Conservation (phyloP, 2,888 invertebrate genomes). For the Amorpha juglandis region DNA sequence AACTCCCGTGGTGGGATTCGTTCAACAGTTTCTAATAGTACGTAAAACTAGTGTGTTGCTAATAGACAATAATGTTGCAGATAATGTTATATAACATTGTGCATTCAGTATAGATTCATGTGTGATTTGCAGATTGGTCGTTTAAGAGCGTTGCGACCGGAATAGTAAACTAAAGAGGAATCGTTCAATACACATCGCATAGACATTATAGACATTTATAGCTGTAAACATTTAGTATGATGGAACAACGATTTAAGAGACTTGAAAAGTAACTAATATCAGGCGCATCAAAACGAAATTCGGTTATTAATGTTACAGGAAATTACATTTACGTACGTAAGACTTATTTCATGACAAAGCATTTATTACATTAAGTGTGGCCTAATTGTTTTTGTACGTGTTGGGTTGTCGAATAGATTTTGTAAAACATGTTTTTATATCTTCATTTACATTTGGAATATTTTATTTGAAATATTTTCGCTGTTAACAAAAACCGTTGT, state of each 20-base stretch:
- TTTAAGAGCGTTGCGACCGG: constrained; percentile 81
- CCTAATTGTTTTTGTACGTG: constrained; percentile 69
- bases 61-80: constrained; percentile 13
- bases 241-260: constrained; percentile 79
- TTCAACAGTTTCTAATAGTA: constrained; percentile 15
- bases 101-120: constrained; percentile 29
- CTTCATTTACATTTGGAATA: constrained; percentile 47
- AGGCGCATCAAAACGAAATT: constrained; percentile 27
- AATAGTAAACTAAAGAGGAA: constrained; percentile 70
- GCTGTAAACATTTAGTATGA: constrained; percentile 59
- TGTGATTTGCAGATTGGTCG: constrained; percentile 81
- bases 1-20: constrained; percentile 12
- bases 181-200: constrained; percentile 54
- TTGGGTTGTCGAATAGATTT: constrained; percentile 56
- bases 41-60: constrained; percentile 21
- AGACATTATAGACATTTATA: constrained; percentile 39
- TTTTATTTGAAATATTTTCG: neutral
- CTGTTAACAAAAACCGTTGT: constrained; percentile 31
- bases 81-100: constrained; percentile 4
- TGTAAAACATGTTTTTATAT: constrained; percentile 34
- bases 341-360: constrained; percentile 75
- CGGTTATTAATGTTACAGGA: constrained; percentile 36
- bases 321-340: constrained; percentile 40
- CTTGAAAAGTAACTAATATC: constrained; percentile 54
- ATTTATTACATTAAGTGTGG: constrained; percentile 76